Evolutionary conservation across 1,140 invertebrate species (phyloP), one percentile per base, ranked within the genome.

Genomic region (Camponotus floridanus): DNA sequence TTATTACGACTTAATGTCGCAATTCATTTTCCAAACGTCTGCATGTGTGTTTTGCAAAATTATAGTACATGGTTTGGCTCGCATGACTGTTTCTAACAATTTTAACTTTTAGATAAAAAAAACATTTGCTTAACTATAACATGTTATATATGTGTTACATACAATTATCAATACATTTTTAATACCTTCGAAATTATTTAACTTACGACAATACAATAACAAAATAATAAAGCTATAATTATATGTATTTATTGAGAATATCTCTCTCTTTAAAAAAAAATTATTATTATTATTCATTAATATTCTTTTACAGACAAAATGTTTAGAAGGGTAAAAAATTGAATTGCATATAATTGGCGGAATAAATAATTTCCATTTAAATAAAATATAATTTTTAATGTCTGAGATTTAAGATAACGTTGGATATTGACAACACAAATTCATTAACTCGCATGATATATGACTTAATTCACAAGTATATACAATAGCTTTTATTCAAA

Each of bases 301-400:
- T 36, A 3, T 39, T n/a, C n/a, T 33, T 18, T 33, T 70, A 18
- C 8, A 59, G 2, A 6, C 7, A 13, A 39, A 76, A 61, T 61
- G 42, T 13, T 15, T 4, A 61, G 13, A 57, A 74, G 13, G 7
- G 18, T 3, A 59, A 59, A 21, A 59, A 18, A 8, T 15, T 57
- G 3, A 57, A 57, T 76, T 39, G 3, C 4, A 61, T 74, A 57
- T 7, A 57, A 57, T 76, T 76, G 13, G 13, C 13, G 55, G 36
- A 59, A 76, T n/a, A 61, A 76, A 61, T 74, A 3, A 74, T 61
- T 13, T 39, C 33, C 21, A 15, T 39, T 2, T 39, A 76, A 39
- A 26, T n/a, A 6, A n/a, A 61, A 59, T 73, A 26, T 73, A 18
- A 18, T 39, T 59, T 74, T 15, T 73, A 57, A 74, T 26, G 18